Base-by-base conservation (phyloP, 2,113 vertebrate species). In the Ceratotherium simum region DNA sequence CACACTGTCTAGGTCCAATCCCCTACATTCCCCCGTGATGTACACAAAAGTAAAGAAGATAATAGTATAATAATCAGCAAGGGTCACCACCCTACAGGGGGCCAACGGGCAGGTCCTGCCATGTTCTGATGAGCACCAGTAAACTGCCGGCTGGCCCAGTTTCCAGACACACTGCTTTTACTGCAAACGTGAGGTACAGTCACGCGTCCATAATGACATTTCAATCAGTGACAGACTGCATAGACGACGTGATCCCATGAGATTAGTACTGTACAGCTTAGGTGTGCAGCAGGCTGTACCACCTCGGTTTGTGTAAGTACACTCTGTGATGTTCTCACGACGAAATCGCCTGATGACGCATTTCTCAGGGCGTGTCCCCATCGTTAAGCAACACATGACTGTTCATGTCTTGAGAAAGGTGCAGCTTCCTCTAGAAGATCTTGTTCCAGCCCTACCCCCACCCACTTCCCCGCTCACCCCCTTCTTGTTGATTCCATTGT, bases 381-480 rank as follows among this genome's bases (percentile, higher is more conserved):
- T 54, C 51, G 51, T 54, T 54, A 54, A 54, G 51, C 13, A 14
- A 16, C 51, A 13, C 51, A 13, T 54, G 51, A 16, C 51, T 54
- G 51, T 54, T 13, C 14, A 13, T 46, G 48, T 67, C 58, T 67
- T 39, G 64, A 67, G 58, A 48, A 36, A 80, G 58, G 42, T 31
- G 46, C 14, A 16, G 1, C 17, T 10, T 82, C 46, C 73, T 36
- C 5, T 21, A 31, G 29, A 39, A 72, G 54, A 39, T 33, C 42
- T 75, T 27, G 23, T 70, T 82, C 48, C 33, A 31, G 25, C 31
- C 23, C 46, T 21, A 1, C 16, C 42, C 56, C 23, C 25, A 3
- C 13, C 48, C 6, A 0, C 20, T 20, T 11, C 8, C 42, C 58
- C 0, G 0, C 23, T 7, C 0, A 9, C 9, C 33, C 25, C 51